Base-by-base conservation (phyloP, 2,113 vertebrate genomes). In the Xerus inauris region DNA sequence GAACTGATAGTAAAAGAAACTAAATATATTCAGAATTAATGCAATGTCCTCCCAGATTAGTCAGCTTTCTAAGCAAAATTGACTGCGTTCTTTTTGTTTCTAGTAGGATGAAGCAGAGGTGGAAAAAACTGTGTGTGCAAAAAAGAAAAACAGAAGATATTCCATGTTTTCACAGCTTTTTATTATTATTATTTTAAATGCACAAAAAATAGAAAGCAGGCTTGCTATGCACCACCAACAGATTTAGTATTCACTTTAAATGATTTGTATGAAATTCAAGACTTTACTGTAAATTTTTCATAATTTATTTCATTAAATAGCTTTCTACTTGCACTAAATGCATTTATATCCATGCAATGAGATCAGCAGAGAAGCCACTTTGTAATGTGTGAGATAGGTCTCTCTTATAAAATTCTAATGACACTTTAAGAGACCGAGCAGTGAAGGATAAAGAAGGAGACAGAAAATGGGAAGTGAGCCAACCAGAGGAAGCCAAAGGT, bases 31-130 rank as follows among this genome's bases (percentile, higher is more conserved):
- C 88, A 80, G 35, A 59, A 80, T 91, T 84, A 85, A 45, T 10
- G 17, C 32, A 87, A 87, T 83, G 82, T 2, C 90, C 42, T 89
- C 81, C 85, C 65, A 47, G 62, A 97, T 94, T 97, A 85, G 96
- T 97, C 97, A 96, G 97, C 85, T 92, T 57, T 95, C 95, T 92
- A 85, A 98, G 97, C 97, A 96, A 96, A 94, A 62, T 6, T 1
- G 47, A 57, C 54, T 86, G n/a, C 89, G 4, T 51, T 72, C 26
- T 49, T 81, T 81, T 86, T 90, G 83, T 85, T 87, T 30, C 65
- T 84, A 73, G 76, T 13, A 90, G 8, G 47, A 84, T 42, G 24
- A 3, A 69, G 86, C 92, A 19, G 32, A 81, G 77, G 40, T 94
- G 42, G 92, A 97, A 16, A 47, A 81, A 94, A 95, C 45, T 54